Percentiles rank a stretch among this genome's conserved stretches.
phyloP scores from a whole-genome alignment of 2,888 invertebrate genomes.

The Amblyjoppa proteus region DNA sequence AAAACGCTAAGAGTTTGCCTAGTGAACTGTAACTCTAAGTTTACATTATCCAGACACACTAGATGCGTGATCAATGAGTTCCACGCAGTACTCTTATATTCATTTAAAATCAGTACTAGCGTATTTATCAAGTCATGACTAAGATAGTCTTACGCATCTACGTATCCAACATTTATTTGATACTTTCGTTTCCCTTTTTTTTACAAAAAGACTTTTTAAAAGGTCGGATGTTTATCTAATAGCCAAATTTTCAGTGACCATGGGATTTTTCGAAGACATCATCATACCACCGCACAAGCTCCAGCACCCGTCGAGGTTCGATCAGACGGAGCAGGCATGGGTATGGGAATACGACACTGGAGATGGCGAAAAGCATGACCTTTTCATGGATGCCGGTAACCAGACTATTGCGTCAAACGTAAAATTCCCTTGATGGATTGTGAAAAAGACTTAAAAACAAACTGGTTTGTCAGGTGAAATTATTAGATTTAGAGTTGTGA shows the following conservation, averaged over 20 bases:
- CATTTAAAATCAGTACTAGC: too few species aligned
- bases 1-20: too few species aligned
- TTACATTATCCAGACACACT: too few species aligned
- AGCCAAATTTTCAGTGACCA: slow-evolving; percentile 89
- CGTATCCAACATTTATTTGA: too few species aligned
- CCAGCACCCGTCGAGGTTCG: slow-evolving; percentile 97
- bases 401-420: background rate
- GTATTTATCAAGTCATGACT: too few species aligned
- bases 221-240: background rate
- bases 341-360: slow-evolving; percentile 97
- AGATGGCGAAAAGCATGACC: slow-evolving; percentile 94
- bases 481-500: slow-evolving; percentile 95
- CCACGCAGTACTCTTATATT: too few species aligned
- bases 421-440: background rate
- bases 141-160: too few species aligned
- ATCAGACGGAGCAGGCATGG: slow-evolving; percentile 97
- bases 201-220: background rate
- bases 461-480: slow-evolving; percentile 88
- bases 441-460: slow-evolving; percentile 25
- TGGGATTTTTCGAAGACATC: slow-evolving; percentile 99
- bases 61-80: too few species aligned
- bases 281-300: slow-evolving; percentile 95
- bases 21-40: too few species aligned
- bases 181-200: background rate
- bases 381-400: slow-evolving; percentile 95